These are phyloP conservation scores for Hemibagrus guttatus DNA, from an alignment of 2,797 vertebrate genomes.

Conservation along the genomic window DNA sequence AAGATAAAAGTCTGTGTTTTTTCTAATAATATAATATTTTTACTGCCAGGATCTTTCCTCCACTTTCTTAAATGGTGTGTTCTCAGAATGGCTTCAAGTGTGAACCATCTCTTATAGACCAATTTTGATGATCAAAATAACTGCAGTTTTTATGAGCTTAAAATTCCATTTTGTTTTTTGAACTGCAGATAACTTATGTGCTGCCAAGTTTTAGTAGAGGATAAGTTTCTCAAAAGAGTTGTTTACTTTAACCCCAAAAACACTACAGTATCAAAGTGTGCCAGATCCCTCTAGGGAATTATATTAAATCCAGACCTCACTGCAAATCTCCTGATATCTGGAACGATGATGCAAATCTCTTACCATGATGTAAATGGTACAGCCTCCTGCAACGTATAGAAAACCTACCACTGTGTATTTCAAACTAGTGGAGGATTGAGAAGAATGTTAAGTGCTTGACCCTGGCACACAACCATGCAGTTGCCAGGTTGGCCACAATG, in stretches of 20 bases:
- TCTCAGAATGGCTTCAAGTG: not conserved
- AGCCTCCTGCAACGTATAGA: conserved; percentile 4
- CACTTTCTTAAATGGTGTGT: not conserved
- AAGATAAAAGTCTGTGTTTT: not conserved
- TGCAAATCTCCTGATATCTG: not conserved
- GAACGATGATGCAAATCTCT: not conserved
- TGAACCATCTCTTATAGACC: not conserved
- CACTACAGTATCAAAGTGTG: conserved; percentile 13
- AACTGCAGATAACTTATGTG: not conserved
- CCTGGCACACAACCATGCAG: conserved; percentile 29
- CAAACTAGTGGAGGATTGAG: conserved; percentile 27
- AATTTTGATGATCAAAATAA: not conserved
- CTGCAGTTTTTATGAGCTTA: not conserved
- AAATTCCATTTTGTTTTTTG: not conserved
- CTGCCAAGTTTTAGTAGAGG: not conserved
- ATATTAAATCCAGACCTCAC: not conserved
- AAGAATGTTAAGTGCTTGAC: conserved; percentile 29
- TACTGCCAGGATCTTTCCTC: not conserved
- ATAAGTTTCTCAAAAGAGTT: not conserved
- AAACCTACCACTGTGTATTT: conserved; percentile 23
- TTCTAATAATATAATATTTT: not conserved
- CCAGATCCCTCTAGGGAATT: not conserved
- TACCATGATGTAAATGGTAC: conserved; percentile 15
- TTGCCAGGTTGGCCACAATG: conserved; percentile 38
- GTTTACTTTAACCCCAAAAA: not conserved